phyloP scores from a whole-genome alignment of 1,140 invertebrate species.

The Tenebrio molitor region DNA sequence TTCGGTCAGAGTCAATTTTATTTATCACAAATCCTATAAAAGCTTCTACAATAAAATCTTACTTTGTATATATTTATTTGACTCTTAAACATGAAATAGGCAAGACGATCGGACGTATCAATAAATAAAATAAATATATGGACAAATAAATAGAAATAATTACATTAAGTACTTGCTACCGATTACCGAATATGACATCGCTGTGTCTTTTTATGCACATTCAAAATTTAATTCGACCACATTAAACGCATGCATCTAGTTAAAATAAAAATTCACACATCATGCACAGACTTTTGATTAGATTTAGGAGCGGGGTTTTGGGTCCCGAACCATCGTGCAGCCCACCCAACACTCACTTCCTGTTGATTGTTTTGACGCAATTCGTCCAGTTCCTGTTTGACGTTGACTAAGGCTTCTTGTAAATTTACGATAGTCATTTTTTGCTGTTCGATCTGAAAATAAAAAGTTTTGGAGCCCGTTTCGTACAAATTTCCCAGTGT shows the following conservation, averaged over 20 bases:
- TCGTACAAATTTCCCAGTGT: not conserved
- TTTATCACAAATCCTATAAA: slow-evolving; percentile 1
- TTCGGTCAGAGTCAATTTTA: slow-evolving; percentile 24
- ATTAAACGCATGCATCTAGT: slow-evolving; percentile 3
- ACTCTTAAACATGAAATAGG: not conserved
- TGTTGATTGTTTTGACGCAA: slow-evolving; percentile 56
- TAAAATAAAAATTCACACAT: slow-evolving; percentile 53
- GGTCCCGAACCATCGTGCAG: slow-evolving; percentile 60
- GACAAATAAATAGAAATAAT: slow-evolving; percentile 11
- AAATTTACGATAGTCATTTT: slow-evolving; percentile 60
- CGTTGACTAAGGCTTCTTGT: slow-evolving; percentile 58
- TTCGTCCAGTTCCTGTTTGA: slow-evolving; percentile 62
- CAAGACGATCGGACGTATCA: not conserved
- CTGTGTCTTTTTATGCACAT: too few species aligned
- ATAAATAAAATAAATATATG: slow-evolving; percentile 41
- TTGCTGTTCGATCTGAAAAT: slow-evolving; percentile 60
- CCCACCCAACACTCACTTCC: slow-evolving; percentile 63
- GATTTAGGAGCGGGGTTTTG: slow-evolving; percentile 51
- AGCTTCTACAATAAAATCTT: not conserved
- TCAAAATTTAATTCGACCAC: too few species aligned
- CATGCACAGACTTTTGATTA: slow-evolving; percentile 61
- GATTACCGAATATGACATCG: too few species aligned
- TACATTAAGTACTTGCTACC: too few species aligned
- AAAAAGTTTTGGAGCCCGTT: slow-evolving; percentile 18
- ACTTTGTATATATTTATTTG: slow-evolving; percentile 14